Evolutionary conservation across 1,140 invertebrate genomes (phyloP).

Genomic region (Drosophila triauraria): DNA sequence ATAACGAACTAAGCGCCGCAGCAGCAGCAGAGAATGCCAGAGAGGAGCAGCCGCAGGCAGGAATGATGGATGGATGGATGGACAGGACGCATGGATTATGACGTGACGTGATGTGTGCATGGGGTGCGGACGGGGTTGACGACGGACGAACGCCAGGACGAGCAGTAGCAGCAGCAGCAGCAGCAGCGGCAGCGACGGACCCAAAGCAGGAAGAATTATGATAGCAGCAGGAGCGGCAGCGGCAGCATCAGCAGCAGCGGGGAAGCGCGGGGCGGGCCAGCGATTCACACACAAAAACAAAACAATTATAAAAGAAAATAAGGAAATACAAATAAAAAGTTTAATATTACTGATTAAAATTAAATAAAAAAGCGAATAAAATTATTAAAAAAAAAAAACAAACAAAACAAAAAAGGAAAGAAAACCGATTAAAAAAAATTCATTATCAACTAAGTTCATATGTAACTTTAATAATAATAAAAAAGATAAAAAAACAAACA

Average conservation of each 20-base stretch:
- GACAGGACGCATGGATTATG: constrained; percentile 29
- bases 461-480: constrained; percentile 84
- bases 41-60: constrained; percentile 29
- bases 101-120: constrained; percentile 38
- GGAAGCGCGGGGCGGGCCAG: constrained; percentile 62
- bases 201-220: constrained; percentile 34
- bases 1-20: constrained; percentile 79
- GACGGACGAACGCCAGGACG: constrained; percentile 50
- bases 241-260: constrained; percentile 28
- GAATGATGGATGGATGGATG: constrained; percentile 63
- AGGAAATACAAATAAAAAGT: constrained; percentile 61
- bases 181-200: constrained; percentile 16
- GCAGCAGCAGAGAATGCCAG: constrained; percentile 42
- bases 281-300: constrained; percentile 57
- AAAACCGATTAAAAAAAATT: constrained; percentile 68
- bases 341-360: constrained; percentile 83
- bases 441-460: constrained; percentile 83
- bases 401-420: constrained; percentile 22
- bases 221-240: constrained; percentile 7
- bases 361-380: constrained; percentile 67
- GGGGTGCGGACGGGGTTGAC: constrained; percentile 30
- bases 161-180: constrained; percentile 31
- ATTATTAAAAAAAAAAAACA: constrained; percentile 70
- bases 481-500: constrained; percentile 61
- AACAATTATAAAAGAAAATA: constrained; percentile 54